phyloP scores from a whole-genome alignment of 2,888 invertebrate species.

The Tromatobia lineatoria region DNA sequence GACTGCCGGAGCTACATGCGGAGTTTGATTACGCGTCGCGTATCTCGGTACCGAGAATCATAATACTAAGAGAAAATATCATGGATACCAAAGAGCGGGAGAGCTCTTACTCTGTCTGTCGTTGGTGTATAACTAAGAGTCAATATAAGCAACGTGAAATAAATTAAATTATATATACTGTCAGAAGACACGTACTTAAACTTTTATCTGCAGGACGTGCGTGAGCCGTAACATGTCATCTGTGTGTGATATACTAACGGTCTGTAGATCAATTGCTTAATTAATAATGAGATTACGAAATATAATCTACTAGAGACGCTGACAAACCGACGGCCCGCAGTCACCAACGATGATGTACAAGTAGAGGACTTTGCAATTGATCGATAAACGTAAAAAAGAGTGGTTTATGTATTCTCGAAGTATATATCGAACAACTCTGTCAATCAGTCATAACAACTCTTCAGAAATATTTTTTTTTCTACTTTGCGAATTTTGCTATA shows the following conservation, averaged over 20 bases:
- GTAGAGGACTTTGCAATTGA: not conserved
- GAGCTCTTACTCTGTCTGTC: not conserved
- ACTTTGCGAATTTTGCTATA: too few species aligned
- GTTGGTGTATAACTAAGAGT: not conserved
- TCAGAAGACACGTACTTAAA: constrained; percentile 34
- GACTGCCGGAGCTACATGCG: constrained; percentile 28
- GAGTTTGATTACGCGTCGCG: constrained; percentile 40
- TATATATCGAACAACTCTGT: not conserved
- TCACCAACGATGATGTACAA: not conserved
- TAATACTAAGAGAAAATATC: constrained; percentile 22
- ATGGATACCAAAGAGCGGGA: not conserved
- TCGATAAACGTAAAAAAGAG: not conserved
- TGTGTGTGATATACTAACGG: constrained; percentile 10
- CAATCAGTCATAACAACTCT: too few species aligned
- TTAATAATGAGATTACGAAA: constrained; percentile 68
- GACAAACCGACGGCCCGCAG: constrained; percentile 11
- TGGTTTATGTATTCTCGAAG: not conserved
- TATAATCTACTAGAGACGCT: constrained; percentile 66
- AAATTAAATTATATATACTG: constrained; percentile 38
- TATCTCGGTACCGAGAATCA: constrained; percentile 58
- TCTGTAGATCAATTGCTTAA: constrained; percentile 54
- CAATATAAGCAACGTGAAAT: constrained; percentile 30
- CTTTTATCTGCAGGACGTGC: not conserved
- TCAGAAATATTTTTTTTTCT: too few species aligned
- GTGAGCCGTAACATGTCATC: not conserved